Evolutionary conservation across 2,888 invertebrate genomes (phyloP).

Genomic region (Crocallis elinguaria): DNA sequence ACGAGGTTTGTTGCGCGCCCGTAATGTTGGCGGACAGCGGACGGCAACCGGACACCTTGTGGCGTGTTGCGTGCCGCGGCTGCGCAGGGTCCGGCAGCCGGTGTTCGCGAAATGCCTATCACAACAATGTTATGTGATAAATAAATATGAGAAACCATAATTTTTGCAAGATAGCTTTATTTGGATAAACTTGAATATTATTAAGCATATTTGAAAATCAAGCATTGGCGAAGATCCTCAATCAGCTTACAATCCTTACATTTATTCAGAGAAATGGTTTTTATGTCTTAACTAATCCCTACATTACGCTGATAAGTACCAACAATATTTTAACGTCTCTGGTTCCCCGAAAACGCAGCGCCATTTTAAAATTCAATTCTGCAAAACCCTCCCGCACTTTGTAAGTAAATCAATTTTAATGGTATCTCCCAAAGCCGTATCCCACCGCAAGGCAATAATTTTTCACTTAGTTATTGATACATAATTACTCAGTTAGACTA

Average conservation of each 20-base stretch:
- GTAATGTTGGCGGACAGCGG: constrained; percentile 61
- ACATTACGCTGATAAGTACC: background rate
- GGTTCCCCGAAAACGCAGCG: constrained; percentile 25
- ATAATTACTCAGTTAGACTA: constrained; percentile 62
- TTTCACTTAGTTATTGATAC: constrained; percentile 62
- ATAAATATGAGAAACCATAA: constrained; percentile 5
- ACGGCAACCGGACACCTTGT: constrained; percentile 70
- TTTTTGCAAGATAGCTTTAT: background rate
- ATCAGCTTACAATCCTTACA: no score
- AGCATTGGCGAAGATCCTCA: no score
- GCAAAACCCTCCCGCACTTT: constrained; percentile 45
- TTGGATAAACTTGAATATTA: background rate
- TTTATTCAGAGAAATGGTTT: no score
- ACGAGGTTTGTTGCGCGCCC: constrained; percentile 64
- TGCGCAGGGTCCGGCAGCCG: background rate
- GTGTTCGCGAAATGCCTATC: constrained; percentile 20
- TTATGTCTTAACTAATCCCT: constrained; percentile 7
- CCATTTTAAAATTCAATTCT: constrained; percentile 36
- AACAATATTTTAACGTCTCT: constrained; percentile 1
- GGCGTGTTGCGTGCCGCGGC: constrained; percentile 4
- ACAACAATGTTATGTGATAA: constrained; percentile 23
- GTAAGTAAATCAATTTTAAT: constrained; percentile 56
- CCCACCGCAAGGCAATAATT: constrained; percentile 52
- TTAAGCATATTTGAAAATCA: no score
- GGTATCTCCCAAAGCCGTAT: constrained; percentile 43